Evolutionary conservation across 30 jellyfish, hydroid and myxozoan genomes (phyloP).

Genomic region (Aurelia coerulea): DNA sequence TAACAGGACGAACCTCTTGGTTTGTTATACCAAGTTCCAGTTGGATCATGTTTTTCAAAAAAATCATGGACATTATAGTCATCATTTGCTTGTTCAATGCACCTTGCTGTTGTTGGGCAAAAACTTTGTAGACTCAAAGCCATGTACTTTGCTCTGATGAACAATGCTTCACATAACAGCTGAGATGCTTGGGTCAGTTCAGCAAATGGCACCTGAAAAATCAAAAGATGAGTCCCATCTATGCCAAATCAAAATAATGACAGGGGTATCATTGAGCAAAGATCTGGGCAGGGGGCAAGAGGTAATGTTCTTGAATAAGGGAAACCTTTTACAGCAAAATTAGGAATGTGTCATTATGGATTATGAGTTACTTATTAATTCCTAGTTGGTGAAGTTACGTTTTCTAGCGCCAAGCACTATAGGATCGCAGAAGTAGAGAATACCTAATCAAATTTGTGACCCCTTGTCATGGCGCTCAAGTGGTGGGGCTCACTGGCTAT

Average conservation of each 20-base stretch:
- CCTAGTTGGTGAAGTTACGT: no score
- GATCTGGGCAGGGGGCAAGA: no score
- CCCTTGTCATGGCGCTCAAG: no score
- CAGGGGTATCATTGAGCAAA: no score
- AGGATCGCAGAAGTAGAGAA: no score
- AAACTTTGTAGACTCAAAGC: constrained; percentile 92
- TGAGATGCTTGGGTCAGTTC: constrained; percentile 94
- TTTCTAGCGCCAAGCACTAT: no score
- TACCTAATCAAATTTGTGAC: no score
- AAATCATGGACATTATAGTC: constrained; percentile 69
- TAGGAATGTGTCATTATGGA: no score
- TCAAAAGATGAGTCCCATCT: background rate
- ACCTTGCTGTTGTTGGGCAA: constrained; percentile 89
- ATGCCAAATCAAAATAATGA: no score
- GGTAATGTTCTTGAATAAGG: background rate
- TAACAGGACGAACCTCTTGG: constrained; percentile 34
- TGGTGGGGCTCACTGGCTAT: no score
- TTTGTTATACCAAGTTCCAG: constrained; percentile 56
- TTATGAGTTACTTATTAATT: no score
- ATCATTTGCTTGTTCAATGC: constrained; percentile 81
- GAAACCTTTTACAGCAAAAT: no score
- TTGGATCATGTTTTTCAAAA: constrained; percentile 52
- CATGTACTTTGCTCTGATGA: constrained; percentile 97
- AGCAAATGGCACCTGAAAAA: constrained; percentile 87
- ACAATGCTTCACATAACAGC: constrained; percentile 94